Evolutionary conservation across 2,113 vertebrate species (phyloP).

Genomic region (Atrichornis clamosus): DNA sequence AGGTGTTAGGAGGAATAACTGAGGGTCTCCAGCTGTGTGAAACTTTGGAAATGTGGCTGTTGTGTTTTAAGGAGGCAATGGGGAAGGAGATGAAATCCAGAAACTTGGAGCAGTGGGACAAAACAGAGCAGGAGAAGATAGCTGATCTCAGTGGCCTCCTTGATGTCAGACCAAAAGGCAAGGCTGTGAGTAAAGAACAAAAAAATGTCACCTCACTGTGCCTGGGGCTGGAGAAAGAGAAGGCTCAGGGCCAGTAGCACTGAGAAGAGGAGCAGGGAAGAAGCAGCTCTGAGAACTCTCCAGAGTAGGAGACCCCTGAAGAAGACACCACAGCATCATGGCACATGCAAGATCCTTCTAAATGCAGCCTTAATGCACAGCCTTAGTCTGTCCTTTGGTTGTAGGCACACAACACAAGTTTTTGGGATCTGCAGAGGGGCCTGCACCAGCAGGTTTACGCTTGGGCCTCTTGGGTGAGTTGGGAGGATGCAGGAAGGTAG

Average conservation of each 20-base stretch:
- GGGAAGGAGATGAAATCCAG: neutral
- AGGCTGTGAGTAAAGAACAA: neutral
- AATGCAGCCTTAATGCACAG: neutral
- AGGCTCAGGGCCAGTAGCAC: neutral
- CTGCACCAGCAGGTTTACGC: neutral
- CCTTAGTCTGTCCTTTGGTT: neutral
- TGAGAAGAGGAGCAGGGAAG: neutral
- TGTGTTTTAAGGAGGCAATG: neutral
- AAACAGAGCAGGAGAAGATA: neutral
- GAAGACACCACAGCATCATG: neutral
- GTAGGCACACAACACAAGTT: neutral
- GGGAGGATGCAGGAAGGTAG: neutral
- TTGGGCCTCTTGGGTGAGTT: neutral
- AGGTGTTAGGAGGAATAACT: neutral
- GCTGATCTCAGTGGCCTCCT: neutral
- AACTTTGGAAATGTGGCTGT: rapidly evolving
- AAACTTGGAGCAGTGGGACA: neutral
- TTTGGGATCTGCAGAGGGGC: neutral
- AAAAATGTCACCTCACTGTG: too few species aligned
- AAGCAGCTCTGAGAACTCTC: neutral
- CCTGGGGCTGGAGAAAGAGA: neutral
- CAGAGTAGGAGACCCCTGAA: neutral
- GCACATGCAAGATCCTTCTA: rapidly evolving
- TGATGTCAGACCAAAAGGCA: neutral
- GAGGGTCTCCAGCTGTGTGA: rapidly evolving